phyloP scores from a whole-genome alignment of 2,113 vertebrate genomes.

The Cyphomyrus discorhynchus region DNA sequence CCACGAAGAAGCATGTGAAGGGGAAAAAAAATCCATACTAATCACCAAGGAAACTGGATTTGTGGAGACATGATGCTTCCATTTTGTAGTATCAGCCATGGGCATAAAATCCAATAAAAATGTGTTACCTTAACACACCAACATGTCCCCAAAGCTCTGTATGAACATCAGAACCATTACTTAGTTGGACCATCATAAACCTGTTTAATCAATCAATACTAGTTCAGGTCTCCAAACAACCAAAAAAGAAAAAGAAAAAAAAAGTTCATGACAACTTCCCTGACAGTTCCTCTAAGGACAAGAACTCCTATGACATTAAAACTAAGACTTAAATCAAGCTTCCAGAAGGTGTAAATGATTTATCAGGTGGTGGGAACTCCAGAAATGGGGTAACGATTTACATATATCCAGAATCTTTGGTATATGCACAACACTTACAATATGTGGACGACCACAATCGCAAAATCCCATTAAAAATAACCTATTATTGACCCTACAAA shows the following conservation, averaged over 20 bases:
- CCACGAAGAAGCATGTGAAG: neutral
- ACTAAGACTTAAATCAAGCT: constrained; percentile 5
- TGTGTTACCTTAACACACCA: neutral
- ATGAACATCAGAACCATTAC: neutral
- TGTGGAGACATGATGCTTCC: neutral
- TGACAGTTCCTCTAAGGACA: neutral
- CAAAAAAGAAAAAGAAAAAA: neutral
- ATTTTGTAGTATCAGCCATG: neutral
- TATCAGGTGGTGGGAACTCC: neutral
- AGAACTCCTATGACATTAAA: constrained; percentile 52
- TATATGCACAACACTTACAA: constrained; percentile 67
- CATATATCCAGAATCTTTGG: constrained; percentile 80
- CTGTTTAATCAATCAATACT: neutral
- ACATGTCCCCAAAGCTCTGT: neutral
- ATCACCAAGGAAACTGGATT: neutral
- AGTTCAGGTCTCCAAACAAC: neutral
- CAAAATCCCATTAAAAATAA: neutral
- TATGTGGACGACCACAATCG: constrained; percentile 42
- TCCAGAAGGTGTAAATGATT: neutral
- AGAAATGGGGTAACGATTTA: constrained; percentile 32
- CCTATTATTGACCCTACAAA: neutral
- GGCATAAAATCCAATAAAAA: neutral
- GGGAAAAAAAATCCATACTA: neutral
- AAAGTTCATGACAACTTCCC: neutral
- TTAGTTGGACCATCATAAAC: neutral